A percentile compares a stretch with the other conserved stretches of the same genome.
These are phyloP conservation scores for Arenaria interpres DNA, from an alignment of 2,113 vertebrate genomes.

Conservation along the genomic window DNA sequence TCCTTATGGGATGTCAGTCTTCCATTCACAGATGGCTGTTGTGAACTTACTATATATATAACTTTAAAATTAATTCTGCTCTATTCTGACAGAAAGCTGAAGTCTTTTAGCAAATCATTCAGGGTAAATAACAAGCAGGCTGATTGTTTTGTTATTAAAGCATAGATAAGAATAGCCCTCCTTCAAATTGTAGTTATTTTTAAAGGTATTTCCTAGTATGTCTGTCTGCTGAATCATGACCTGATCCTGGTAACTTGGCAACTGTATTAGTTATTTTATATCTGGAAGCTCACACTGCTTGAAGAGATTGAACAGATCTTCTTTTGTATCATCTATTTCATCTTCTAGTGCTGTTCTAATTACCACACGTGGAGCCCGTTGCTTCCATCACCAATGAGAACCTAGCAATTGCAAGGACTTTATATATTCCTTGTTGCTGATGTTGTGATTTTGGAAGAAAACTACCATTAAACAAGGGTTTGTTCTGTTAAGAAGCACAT, in stretches of 20 bases:
- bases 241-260: slow-evolving; percentile 31
- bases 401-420: background rate
- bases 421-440: background rate
- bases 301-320: background rate
- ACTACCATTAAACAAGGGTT: background rate
- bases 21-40: background rate
- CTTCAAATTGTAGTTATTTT: background rate
- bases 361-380: background rate
- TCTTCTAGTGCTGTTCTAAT: slow-evolving; percentile 21
- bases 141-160: background rate
- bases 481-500: background rate
- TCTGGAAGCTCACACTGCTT: background rate
- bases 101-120: background rate
- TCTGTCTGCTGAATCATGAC: background rate
- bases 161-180: background rate
- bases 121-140: background rate
- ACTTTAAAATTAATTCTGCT: background rate
- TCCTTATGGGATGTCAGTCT: background rate
- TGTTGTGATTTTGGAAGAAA: background rate
- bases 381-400: background rate
- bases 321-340: background rate
- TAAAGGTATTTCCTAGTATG: background rate
- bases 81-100: background rate
- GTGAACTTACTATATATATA: background rate
- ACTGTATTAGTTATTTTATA: slow-evolving; percentile 2